These are phyloP conservation scores for Ispidina picta DNA, from an alignment of 2,797 vertebrate genomes.

Conservation along the genomic window DNA sequence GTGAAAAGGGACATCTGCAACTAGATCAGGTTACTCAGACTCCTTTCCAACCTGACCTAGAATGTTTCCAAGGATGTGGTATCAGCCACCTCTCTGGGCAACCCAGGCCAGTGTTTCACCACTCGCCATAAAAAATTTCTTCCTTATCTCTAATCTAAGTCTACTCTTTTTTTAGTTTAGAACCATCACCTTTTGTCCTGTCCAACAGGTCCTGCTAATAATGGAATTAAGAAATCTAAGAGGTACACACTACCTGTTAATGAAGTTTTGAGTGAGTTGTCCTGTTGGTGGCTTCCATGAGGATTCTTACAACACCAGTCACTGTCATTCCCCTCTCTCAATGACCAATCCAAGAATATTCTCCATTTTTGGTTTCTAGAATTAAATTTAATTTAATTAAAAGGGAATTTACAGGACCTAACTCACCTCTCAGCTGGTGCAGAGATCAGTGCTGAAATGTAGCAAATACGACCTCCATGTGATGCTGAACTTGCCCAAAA, in stretches of 20 bases:
- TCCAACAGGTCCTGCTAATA: background rate
- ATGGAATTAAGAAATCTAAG: background rate
- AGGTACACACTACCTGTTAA: background rate
- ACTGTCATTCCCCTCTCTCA: fast-evolving
- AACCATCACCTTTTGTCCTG: background rate
- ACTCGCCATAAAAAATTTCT: background rate
- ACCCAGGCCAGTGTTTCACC: background rate
- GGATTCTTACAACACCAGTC: background rate
- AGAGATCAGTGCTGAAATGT: background rate
- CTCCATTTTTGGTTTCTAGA: background rate
- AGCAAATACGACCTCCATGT: background rate
- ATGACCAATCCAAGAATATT: background rate
- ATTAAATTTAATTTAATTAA: too few species aligned
- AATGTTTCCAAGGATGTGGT: background rate
- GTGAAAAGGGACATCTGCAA: background rate
- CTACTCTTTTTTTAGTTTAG: background rate
- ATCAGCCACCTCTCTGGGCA: background rate
- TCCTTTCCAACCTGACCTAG: background rate
- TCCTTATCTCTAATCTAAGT: background rate
- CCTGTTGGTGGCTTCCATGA: background rate
- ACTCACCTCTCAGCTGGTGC: background rate
- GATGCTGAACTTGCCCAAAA: background rate
- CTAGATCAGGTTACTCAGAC: background rate
- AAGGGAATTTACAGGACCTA: background rate
- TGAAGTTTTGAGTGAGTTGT: background rate